Evolutionary conservation across 1,140 invertebrate species (phyloP).

Genomic region (Drosophila mauritiana): DNA sequence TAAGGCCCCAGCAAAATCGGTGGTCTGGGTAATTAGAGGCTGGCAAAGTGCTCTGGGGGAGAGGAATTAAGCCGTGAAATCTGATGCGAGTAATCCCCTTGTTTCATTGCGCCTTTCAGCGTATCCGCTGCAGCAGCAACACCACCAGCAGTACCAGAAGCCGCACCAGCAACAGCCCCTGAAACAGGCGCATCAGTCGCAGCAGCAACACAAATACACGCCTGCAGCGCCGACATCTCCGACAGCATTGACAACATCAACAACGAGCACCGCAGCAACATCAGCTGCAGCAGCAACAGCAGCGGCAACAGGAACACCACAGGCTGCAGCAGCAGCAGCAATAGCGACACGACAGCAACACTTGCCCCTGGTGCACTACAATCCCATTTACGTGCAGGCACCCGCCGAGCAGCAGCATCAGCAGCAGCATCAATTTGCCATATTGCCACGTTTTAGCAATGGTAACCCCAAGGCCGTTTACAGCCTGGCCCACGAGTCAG

Average conservation of each 20-base stretch:
- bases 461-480: slow-evolving; percentile 70
- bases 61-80: background rate
- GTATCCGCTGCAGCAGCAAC: slow-evolving; percentile 62
- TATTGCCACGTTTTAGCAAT: slow-evolving; percentile 75
- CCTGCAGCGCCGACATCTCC: slow-evolving; percentile 43
- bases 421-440: slow-evolving; percentile 73
- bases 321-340: slow-evolving; percentile 25
- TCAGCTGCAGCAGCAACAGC: slow-evolving; percentile 27
- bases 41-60: slow-evolving; percentile 19
- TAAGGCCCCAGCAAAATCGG: background rate
- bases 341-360: slow-evolving; percentile 49
- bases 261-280: slow-evolving; percentile 33
- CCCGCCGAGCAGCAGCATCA: slow-evolving; percentile 52
- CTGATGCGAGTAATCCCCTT: slow-evolving; percentile 10
- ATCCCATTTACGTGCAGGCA: slow-evolving; percentile 73
- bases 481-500: slow-evolving; percentile 61
- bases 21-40: slow-evolving; percentile 27
- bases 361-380: slow-evolving; percentile 69
- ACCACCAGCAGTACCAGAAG: slow-evolving; percentile 44
- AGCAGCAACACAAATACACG: slow-evolving; percentile 49
- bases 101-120: slow-evolving; percentile 42
- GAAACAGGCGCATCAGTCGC: slow-evolving; percentile 44
- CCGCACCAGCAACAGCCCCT: slow-evolving; percentile 44
- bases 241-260: slow-evolving; percentile 46
- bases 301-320: slow-evolving; percentile 28